phyloP scores from a whole-genome alignment of 2,113 vertebrate genomes.

The Sorex araneus region DNA sequence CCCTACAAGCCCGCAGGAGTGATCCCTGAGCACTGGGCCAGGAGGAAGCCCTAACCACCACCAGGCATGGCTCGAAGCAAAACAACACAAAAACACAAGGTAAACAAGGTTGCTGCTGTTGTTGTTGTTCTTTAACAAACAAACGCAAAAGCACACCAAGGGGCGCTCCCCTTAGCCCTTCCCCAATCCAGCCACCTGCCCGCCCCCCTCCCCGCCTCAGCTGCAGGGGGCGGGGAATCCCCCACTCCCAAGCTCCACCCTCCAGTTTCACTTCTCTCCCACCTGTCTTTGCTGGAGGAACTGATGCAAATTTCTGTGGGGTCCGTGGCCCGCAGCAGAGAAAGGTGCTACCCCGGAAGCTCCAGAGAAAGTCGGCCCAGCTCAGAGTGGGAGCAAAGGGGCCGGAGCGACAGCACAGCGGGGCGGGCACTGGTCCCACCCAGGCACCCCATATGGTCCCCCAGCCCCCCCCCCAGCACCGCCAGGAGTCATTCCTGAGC shows the following conservation, averaged over 20 bases:
- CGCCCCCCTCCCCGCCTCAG: background rate
- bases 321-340: background rate
- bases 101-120: background rate
- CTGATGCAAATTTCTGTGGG: background rate
- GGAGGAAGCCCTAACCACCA: too few species aligned
- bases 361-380: too few species aligned
- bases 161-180: background rate
- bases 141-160: constrained; percentile 16
- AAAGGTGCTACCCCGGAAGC: background rate
- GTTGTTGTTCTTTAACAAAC: background rate
- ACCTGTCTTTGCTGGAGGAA: background rate
- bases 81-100: background rate
- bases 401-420: too few species aligned
- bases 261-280: constrained; percentile 45
- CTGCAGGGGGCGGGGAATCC: accelerated
- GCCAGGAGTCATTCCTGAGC: too few species aligned
- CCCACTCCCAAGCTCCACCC: background rate
- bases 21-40: too few species aligned
- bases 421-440: too few species aligned
- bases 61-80: too few species aligned
- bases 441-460: too few species aligned
- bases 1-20: too few species aligned
- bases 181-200: background rate
- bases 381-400: too few species aligned
- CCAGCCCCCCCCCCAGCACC: too few species aligned